Evolutionary conservation across 2,888 invertebrate genomes (phyloP), one percentile per base, ranked within the genome.

Genomic region (Syritta pipiens): DNA sequence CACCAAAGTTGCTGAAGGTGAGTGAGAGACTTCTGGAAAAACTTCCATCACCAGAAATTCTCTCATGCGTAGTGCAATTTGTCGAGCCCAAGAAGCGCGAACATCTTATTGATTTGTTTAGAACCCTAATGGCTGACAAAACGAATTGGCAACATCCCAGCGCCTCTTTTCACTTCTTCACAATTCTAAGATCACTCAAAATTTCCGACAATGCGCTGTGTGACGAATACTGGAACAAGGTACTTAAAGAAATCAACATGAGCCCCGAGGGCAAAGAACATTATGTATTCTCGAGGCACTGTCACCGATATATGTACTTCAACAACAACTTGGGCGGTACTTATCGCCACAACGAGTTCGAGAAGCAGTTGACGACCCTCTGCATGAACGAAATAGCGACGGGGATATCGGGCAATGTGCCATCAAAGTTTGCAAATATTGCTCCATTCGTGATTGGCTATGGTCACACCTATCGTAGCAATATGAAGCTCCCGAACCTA

Each of bases 271-370:
- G 86, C 37, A 83, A 83, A 20, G 82, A 84, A 24, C 42, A 83
- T n/a, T 82, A 86, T 35, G 84, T 85, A 46, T 83, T 90, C 35
- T 69, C 90, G 5, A 87, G 85, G 24, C 85, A 90, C 30, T 90
- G 90, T 72, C 88, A 90, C 62, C 89, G 90, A 65, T 92, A 92
- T 82, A 89, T 91, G 87, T 88, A 89, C 83, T 91, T 91, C 82
- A 90, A 90, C 79, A 90, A 89, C 59, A 90, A 91, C 83, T 83
- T 91, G 1, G 89, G 90, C 3, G 90, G 90, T 6, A 89, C 89
- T 5, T 91, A 90, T 83, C 86, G 91, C 0, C 89, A 90, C 81
- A 81, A 83, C n/a, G 83, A 84, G 4, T 87, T 91, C 71, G 92
- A 92, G 82, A 87, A 86, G 9, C 82, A 83, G 32, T 81, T 90